These are phyloP conservation scores for Ylistrum balloti DNA, from an alignment of 1,140 invertebrate species.

Conservation along the genomic window DNA sequence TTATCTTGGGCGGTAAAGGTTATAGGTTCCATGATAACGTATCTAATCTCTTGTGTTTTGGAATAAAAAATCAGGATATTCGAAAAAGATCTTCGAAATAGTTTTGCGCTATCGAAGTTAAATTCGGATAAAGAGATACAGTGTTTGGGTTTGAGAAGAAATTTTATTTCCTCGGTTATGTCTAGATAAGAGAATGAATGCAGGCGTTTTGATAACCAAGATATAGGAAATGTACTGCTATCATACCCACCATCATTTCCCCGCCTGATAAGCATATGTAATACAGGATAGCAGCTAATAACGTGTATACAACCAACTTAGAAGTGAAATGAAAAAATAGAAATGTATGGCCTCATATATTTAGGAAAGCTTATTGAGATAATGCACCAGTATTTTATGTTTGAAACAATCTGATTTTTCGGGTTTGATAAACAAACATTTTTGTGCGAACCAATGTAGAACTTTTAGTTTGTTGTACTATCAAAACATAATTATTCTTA, in stretches of 20 bases:
- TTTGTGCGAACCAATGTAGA: not conserved
- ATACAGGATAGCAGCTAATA: constrained; percentile 34
- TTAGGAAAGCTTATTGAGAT: not conserved
- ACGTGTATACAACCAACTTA: not conserved
- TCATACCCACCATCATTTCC: not conserved
- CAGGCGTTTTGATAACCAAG: constrained; percentile 38
- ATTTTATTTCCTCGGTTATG: constrained; percentile 20
- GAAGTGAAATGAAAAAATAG: constrained; percentile 18
- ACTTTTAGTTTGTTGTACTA: not conserved
- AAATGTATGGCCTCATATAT: constrained; percentile 2
- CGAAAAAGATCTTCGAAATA: constrained; percentile 40
- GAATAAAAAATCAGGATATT: constrained; percentile 29
- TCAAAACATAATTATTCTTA: too few species aligned
- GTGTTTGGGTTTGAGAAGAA: constrained; percentile 15
- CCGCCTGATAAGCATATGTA: not conserved
- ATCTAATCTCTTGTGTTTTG: constrained; percentile 28
- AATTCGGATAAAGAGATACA: constrained; percentile 39
- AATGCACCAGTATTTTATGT: not conserved
- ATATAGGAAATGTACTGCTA: constrained; percentile 23
- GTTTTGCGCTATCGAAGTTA: constrained; percentile 37
- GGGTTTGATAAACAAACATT: not conserved
- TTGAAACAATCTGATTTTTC: not conserved
- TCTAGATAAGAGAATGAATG: constrained; percentile 38
- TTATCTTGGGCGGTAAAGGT: constrained; percentile 32
- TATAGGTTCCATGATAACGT: constrained; percentile 17